Evolutionary conservation across 1,140 invertebrate species (phyloP).

Genomic region (Zaprionus kolodkinae): DNA sequence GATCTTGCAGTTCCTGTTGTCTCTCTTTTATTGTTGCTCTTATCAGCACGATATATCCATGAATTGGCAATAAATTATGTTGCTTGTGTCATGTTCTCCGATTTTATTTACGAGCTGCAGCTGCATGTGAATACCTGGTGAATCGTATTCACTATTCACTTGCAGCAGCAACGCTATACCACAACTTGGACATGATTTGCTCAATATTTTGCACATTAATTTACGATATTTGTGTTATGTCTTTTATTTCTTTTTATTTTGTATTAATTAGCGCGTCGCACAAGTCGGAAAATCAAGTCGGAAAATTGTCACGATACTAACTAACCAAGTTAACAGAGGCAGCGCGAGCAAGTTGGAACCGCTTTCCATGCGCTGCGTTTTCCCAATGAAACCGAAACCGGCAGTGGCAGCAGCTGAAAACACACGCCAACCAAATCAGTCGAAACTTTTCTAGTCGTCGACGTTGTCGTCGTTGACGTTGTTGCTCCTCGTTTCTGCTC

Average conservation of each 20-base stretch:
- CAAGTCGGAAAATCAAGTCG: conserved; percentile 6
- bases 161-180: background rate
- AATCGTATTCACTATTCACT: background rate
- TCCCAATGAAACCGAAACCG: conserved; percentile 75
- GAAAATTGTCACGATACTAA: conserved; percentile 15
- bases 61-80: conserved; percentile 37
- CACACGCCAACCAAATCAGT: conserved; percentile 47
- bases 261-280: conserved; percentile 41
- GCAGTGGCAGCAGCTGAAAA: conserved; percentile 60
- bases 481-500: conserved; percentile 23
- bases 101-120: conserved; percentile 63
- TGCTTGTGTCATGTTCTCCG: conserved; percentile 27
- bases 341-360: conserved; percentile 53
- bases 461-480: no score
- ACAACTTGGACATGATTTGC: background rate
- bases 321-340: conserved; percentile 24
- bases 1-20: background rate
- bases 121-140: conserved; percentile 34
- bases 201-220: conserved; percentile 18
- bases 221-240: conserved; percentile 2
- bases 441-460: conserved; percentile 51
- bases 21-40: background rate
- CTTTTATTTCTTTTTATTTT: conserved; percentile 15
- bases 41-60: conserved; percentile 17
- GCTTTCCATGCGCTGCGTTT: conserved; percentile 66